Conservation (phyloP, 2,888 invertebrate genomes). For the Sarcophaga subvicina region DNA sequence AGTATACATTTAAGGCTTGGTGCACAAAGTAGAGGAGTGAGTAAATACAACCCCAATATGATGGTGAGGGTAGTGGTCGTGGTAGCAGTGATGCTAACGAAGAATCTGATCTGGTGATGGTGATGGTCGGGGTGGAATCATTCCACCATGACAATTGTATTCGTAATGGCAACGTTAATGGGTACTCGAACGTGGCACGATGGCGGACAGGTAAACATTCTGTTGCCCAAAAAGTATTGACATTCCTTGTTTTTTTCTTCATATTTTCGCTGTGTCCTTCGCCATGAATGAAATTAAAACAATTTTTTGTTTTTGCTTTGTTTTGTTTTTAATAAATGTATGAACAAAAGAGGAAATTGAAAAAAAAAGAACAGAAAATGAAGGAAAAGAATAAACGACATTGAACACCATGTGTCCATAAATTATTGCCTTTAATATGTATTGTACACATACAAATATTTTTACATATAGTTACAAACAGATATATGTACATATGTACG, state of each 20-base stretch:
- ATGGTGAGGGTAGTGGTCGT: not conserved
- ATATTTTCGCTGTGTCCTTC: not conserved
- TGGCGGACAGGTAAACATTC: constrained; percentile 50
- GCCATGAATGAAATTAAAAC: constrained; percentile 49
- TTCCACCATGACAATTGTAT: no score
- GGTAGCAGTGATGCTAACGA: constrained; percentile 7
- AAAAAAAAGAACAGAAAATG: constrained; percentile 35
- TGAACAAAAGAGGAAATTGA: not conserved
- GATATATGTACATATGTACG: not conserved
- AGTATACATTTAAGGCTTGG: constrained; percentile 23
- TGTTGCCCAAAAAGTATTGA: constrained; percentile 48
- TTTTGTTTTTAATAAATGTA: not conserved
- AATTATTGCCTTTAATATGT: constrained; percentile 62
- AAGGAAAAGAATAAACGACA: constrained; percentile 42
- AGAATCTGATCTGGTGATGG: constrained; percentile 3
- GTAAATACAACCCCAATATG: constrained; percentile 4
- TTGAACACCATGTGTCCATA: constrained; percentile 65
- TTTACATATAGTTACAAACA: no score
- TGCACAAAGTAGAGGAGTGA: not conserved
- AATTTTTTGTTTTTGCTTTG: not conserved
- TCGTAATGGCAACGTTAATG: not conserved
- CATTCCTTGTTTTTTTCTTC: constrained; percentile 16
- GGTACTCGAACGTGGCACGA: not conserved
- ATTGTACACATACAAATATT: constrained; percentile 26
- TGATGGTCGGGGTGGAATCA: constrained; percentile 18